phyloP scores from a whole-genome alignment of 2,113 vertebrate species.

The Cairina moschata region DNA sequence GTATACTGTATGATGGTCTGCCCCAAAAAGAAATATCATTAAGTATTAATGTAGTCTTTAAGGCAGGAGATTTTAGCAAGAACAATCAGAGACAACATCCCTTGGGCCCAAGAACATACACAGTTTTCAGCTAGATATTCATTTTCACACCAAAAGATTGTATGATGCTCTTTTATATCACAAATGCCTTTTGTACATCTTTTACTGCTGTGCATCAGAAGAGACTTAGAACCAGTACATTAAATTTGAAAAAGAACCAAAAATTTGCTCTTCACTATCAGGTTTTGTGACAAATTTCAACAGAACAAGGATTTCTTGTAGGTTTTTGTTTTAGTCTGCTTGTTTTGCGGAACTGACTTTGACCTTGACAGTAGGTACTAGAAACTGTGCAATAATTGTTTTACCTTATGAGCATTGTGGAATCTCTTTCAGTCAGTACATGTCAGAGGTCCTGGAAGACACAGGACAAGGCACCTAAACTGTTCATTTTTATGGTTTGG shows the following conservation, averaged over 20 bases:
- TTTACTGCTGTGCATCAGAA: background rate
- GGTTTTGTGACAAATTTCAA: background rate
- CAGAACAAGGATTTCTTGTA: background rate
- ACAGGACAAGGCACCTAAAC: background rate
- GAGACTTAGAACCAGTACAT: background rate
- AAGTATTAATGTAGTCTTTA: background rate
- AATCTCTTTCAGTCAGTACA: background rate
- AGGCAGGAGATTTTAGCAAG: background rate
- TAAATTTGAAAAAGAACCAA: background rate
- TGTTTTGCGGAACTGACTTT: background rate
- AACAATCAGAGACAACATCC: background rate
- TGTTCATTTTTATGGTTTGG: background rate
- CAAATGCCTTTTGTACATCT: background rate
- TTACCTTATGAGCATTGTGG: background rate
- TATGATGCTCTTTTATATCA: background rate
- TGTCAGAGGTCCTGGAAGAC: background rate
- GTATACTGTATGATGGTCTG: background rate
- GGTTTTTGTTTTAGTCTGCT: background rate
- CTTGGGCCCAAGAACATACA: background rate
- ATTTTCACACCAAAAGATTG: background rate
- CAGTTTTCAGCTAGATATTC: background rate
- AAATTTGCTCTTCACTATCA: background rate
- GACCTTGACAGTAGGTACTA: background rate
- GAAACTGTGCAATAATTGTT: too few relatives aligned
- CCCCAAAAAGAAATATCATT: background rate